Evolutionary conservation across 2,888 invertebrate species (phyloP), one percentile per base, ranked within the genome.

Genomic region (Melinopterus prodromus): DNA sequence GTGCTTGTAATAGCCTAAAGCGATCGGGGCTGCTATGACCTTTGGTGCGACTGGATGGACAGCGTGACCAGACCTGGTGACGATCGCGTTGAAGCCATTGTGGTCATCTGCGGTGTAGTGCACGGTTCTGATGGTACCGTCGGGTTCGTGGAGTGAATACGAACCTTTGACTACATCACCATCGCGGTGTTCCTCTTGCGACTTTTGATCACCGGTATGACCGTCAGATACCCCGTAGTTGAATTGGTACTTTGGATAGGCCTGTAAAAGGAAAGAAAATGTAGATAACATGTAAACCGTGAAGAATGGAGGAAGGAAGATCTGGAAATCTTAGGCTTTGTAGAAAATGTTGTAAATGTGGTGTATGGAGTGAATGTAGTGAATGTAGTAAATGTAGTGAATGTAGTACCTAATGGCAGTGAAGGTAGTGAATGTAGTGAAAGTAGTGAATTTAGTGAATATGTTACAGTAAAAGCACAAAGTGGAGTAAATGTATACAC

Each of bases 41-140:
- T 84, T 84, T 15, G 85, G 85, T 0, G 90, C 90, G 14, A 78
- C 78, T 15, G 91, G 91, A 86, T 91, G 91, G 0, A 90, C 90
- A 26, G 92, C 91, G 83, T 93, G 93, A 75, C 93, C 93, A 36
- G 92, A 90, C 87, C 92, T 93, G 83, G 93, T 92, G 6, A 94
- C 94, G 77, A 93, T 91, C 26, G 94, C 94, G 86, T 94, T 94
- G 90, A 94, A 94, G 7, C 94, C 94, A 84, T 91, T 92, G 87
- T 93, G 93, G 85, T 93, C 93, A 85, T 94, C 94, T 72, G 94
- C 94, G 26, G 93, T 91, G 87, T 94, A 94, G 82, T 92, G 91
- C 69, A 94, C 94, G 70, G 91, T 88, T 71, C 87, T 83, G 12
- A 86, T 86, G 77, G 90, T 89, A 69, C 90, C 90, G 78, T 90